Conservation (phyloP, 1,140 invertebrate species). For the Drosophila pallidifrons region DNA sequence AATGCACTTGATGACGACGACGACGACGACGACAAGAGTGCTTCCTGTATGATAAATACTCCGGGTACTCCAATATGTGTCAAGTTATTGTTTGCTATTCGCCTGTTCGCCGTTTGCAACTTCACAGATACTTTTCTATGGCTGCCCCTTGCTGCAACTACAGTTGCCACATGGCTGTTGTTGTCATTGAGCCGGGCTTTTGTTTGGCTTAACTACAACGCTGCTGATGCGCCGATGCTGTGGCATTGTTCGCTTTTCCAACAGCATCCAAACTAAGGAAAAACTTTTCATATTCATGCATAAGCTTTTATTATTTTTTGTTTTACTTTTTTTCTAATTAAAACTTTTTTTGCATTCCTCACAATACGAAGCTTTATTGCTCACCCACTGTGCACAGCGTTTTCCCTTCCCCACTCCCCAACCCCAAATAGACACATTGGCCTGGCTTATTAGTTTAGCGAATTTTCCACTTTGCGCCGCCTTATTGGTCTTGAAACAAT, state of each 20-base stretch:
- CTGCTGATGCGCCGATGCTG: constrained; percentile 4
- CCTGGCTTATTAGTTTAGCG: constrained; percentile 46
- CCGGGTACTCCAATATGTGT: constrained; percentile 37
- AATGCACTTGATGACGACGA: constrained; percentile 44
- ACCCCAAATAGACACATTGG: constrained; percentile 8
- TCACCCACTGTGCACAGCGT: constrained; percentile 34
- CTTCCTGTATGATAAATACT: constrained; percentile 53
- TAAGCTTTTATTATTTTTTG: constrained; percentile 13
- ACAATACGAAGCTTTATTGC: constrained; percentile 30
- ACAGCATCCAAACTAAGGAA: constrained; percentile 39
- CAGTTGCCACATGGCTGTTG: background rate
- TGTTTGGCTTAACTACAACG: constrained; percentile 22
- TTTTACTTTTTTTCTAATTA: constrained; percentile 48
- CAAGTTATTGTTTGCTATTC: constrained; percentile 51
- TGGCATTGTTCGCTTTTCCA: constrained; percentile 42
- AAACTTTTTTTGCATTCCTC: constrained; percentile 58
- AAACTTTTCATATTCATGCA: constrained; percentile 36
- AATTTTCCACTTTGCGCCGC: constrained; percentile 52
- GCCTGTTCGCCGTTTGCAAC: constrained; percentile 36
- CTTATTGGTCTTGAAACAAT: constrained; percentile 34
- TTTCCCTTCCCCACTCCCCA: too few relatives aligned
- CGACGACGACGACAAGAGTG: constrained; percentile 31
- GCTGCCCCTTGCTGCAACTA: constrained; percentile 16
- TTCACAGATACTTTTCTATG: constrained; percentile 55
- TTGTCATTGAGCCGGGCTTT: constrained; percentile 52